phyloP scores from a whole-genome alignment of 2,888 invertebrate genomes.

The Epinotia nisella region DNA sequence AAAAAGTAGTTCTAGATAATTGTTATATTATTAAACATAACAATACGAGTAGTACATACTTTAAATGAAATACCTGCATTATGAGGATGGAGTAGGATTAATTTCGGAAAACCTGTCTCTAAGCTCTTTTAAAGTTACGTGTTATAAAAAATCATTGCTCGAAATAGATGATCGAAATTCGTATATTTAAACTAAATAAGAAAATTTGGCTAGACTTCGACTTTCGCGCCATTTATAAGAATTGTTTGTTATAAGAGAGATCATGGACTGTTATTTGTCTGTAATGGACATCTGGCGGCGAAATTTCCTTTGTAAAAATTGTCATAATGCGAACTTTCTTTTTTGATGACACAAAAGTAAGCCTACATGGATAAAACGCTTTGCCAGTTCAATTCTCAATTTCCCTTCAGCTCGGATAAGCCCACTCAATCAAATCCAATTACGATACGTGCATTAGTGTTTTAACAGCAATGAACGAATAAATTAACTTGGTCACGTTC shows the following conservation, averaged over 20 bases:
- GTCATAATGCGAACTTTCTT: background rate
- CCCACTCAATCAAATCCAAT: background rate
- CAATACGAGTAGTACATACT: too few species aligned
- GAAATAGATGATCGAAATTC: background rate
- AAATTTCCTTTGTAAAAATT: background rate
- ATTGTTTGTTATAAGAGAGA: background rate
- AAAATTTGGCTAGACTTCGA: background rate
- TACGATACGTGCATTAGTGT: background rate
- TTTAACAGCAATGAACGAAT: background rate
- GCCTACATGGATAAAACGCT: background rate
- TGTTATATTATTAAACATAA: too few species aligned
- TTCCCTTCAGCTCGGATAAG: background rate
- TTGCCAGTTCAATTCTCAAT: too few species aligned
- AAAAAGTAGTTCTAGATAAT: too few species aligned
- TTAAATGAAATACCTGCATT: too few species aligned
- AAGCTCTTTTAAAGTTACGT: too few species aligned
- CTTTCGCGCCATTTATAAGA: background rate
- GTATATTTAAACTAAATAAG: background rate
- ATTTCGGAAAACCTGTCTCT: too few species aligned
- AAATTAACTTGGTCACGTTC: background rate
- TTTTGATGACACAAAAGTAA: too few species aligned
- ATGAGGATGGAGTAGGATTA: too few species aligned
- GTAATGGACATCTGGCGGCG: constrained; percentile 1
- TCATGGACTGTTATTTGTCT: constrained; percentile 8
- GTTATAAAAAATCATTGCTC: background rate